Percentiles rank a stretch among this genome's conserved stretches.
Conservation (phyloP, 1,140 invertebrate species). For the Panulirus ornatus region DNA sequence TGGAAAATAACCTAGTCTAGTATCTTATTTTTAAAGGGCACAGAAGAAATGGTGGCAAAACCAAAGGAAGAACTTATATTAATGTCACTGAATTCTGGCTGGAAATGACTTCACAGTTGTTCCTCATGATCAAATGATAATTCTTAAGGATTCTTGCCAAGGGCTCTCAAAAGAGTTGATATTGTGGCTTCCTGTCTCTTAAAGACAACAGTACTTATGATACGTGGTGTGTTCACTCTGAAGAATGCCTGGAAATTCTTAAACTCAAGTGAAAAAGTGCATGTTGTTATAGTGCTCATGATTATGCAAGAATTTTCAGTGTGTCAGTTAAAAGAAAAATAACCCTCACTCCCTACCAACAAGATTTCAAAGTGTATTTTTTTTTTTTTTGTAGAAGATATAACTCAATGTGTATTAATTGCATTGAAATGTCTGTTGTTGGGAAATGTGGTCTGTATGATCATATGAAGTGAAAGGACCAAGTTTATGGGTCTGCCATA, state of each 20-base stretch:
- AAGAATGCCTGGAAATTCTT: neutral
- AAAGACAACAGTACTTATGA: neutral
- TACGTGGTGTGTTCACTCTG: neutral
- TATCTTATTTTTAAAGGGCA: conserved; percentile 27
- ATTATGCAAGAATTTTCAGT: no score
- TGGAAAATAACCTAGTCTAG: conserved; percentile 46
- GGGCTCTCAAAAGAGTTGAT: neutral
- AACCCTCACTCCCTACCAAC: neutral
- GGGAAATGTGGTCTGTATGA: neutral
- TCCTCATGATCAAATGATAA: conserved; percentile 2
- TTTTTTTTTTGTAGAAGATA: neutral
- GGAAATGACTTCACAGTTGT: neutral
- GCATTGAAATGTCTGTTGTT: neutral
- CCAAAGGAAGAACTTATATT: neutral
- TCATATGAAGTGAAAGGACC: neutral
- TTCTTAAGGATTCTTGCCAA: neutral
- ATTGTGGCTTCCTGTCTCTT: neutral
- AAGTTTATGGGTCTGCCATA: neutral
- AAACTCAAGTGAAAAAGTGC: neutral
- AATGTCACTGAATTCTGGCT: neutral
- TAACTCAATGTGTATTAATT: neutral
- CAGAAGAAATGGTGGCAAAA: conserved; percentile 26
- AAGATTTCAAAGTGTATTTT: no score
- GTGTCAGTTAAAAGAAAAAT: neutral
- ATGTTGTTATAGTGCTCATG: neutral